Evolutionary conservation across 2,113 vertebrate species (phyloP).

Genomic region (Sakesphorus luctuosus): DNA sequence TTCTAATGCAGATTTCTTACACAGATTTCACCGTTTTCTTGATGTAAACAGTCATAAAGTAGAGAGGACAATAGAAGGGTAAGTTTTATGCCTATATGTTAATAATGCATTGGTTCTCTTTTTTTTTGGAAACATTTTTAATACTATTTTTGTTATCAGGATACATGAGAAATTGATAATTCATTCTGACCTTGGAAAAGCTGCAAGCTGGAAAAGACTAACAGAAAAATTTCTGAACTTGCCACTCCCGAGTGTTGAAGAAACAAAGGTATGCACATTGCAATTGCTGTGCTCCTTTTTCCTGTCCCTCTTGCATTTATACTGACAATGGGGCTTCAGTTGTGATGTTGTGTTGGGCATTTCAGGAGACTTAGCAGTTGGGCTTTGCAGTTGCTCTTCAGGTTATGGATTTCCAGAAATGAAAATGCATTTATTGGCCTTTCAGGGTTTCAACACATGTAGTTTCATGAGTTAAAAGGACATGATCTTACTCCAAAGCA

Average conservation of each 20-base stretch:
- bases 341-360: not conserved
- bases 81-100: constrained; percentile 48
- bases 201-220: constrained; percentile 90
- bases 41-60: constrained; percentile 92
- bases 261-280: constrained; percentile 79
- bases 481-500: not conserved
- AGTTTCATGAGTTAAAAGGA: not conserved
- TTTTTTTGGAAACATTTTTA: not conserved
- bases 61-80: constrained; percentile 89
- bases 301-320: not conserved
- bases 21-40: constrained; percentile 92
- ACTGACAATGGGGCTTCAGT: not conserved
- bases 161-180: constrained; percentile 94
- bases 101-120: not conserved
- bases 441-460: not conserved
- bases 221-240: constrained; percentile 90
- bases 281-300: not conserved
- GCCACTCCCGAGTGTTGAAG: constrained; percentile 82
- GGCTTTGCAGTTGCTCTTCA: not conserved
- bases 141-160: constrained; percentile 70
- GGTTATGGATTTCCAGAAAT: not conserved
- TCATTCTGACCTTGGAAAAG: constrained; percentile 94
- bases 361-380: not conserved
- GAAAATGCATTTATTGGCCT: not conserved
- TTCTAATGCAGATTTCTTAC: constrained; percentile 23